Conservation (phyloP, 2,113 vertebrate genomes). For the Sylvietta virens region DNA sequence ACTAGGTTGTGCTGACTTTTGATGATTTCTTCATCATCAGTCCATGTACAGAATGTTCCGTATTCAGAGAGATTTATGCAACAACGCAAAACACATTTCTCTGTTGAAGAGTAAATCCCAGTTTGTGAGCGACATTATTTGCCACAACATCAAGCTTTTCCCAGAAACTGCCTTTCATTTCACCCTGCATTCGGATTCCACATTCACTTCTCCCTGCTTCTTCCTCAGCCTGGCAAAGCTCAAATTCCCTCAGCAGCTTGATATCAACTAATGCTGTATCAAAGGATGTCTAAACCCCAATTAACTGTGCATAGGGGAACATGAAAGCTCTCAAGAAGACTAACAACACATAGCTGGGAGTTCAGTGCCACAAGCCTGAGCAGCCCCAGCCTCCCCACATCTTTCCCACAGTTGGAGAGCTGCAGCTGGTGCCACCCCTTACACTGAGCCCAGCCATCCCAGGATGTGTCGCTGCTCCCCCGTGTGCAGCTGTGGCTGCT, state of each 20-base stretch:
- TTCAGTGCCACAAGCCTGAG: not conserved
- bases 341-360: not conserved
- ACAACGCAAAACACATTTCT: not conserved
- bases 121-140: not conserved
- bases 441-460: not conserved
- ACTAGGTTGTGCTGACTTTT: not conserved
- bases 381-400: not conserved
- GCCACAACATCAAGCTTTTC: not conserved
- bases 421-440: constrained; percentile 19
- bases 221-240: not conserved
- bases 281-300: not conserved
- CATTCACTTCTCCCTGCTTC: not conserved
- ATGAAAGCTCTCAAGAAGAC: not conserved
- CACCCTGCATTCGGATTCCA: not conserved
- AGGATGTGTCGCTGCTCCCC: not conserved
- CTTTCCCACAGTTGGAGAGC: not conserved
- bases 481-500: not conserved
- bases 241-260: not conserved
- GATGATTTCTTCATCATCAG: not conserved
- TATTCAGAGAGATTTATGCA: not conserved
- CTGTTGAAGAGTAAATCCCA: not conserved
- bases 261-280: not conserved
- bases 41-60: not conserved
- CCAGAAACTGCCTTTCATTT: not conserved
- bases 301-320: not conserved